Base-by-base conservation (phyloP, 2,888 invertebrate genomes). In the Diabrotica balteata region DNA sequence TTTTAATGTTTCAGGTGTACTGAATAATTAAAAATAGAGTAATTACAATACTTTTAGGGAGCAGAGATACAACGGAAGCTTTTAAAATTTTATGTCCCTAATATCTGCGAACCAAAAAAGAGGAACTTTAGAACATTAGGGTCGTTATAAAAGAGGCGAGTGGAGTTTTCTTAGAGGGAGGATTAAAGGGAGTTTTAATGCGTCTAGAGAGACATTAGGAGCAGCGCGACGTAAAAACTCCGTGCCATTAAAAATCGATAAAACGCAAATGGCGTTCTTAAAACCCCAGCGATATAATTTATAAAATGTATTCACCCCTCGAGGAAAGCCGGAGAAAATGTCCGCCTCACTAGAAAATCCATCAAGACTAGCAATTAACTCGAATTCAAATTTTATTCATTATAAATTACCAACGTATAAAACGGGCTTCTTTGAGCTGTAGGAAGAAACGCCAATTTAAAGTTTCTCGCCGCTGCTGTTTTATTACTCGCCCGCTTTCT, bases 321-420 rank as follows among this genome's bases (percentile, higher is more conserved):
- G 76, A 77, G 79, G 76, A 77, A 78, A 79, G 76, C 74, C 72
- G 74, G 76, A 75, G 79, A 80, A 80, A 80, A 79, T 79, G 81
- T 80, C 80, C 80, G 79, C 80, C 79, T 78, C 72, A 72, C 78
- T 75, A 79, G 81, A 81, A 82, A 83, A 83, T 82, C 83, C 82
- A 83, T 83, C 83, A 83, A 81, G 83, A 80, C 82, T 82, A 78
- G 83, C 83, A 84, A 84, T 84, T 84, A 84, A 83, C 83, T 82
- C 80, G 82, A 83, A 83, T 84, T 84, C 83, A 83, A 83, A 83
- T 84, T 84, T 84, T 84, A 83, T 84, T 84, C 83, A 84, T 84
- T 84, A 84, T 83, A 84, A 83, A 84, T 84, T 84, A 82, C 83
- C 81, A 81, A 81, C 80, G 81, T 82, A 82, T 82, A 83, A 83